Evolutionary conservation across 1,140 invertebrate species (phyloP).

Genomic region (Orchesella cincta): DNA sequence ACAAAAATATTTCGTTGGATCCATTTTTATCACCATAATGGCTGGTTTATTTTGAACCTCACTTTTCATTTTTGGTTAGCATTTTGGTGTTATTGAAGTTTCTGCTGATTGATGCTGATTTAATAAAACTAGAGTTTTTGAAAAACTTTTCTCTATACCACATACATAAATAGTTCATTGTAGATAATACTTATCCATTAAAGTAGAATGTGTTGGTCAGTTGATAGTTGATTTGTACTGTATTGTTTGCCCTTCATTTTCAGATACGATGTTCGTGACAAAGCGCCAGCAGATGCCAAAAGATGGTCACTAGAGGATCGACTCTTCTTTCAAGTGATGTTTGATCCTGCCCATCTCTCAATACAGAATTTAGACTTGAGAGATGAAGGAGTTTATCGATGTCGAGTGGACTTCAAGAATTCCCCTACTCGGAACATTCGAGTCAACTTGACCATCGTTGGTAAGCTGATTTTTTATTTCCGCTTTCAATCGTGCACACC

Average conservation of each 20-base stretch:
- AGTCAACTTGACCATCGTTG: constrained; percentile 63
- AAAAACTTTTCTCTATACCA: too few species aligned
- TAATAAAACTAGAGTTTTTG: too few species aligned
- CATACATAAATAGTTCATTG: not conserved
- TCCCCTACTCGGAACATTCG: constrained; percentile 62
- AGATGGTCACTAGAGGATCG: constrained; percentile 75
- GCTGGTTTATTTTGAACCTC: too few species aligned
- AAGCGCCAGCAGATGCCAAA: constrained; percentile 56
- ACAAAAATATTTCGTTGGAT: too few species aligned
- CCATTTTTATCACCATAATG: too few species aligned
- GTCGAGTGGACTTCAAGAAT: constrained; percentile 64
- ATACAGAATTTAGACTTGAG: constrained; percentile 59
- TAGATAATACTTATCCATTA: not conserved
- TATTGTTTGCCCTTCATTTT: constrained; percentile 50
- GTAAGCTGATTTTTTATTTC: constrained; percentile 55
- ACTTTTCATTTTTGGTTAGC: too few species aligned
- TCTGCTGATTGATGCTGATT: too few species aligned
- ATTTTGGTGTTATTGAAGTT: too few species aligned
- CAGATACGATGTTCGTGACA: constrained; percentile 74
- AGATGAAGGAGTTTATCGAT: constrained; percentile 63
- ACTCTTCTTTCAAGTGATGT: constrained; percentile 69
- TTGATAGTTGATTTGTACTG: not conserved
- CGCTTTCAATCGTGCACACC: not conserved
- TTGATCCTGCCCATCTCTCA: constrained; percentile 59
- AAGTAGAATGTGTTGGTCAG: not conserved